These are phyloP conservation scores for Plebejus anna DNA, from an alignment of 2,888 invertebrate species.

Conservation along the genomic window DNA sequence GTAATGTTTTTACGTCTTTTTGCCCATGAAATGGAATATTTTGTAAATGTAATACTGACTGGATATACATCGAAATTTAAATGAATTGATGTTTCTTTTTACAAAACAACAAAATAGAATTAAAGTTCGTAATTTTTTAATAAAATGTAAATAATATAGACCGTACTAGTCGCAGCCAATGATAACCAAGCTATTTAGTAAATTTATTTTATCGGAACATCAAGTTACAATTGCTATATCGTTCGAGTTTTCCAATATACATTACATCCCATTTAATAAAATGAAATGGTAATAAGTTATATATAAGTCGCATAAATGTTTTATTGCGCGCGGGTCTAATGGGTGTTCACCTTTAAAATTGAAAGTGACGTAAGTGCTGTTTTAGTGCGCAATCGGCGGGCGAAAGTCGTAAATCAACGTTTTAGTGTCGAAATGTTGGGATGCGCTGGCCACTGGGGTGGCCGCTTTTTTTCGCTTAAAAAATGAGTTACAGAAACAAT, in stretches of 20 bases:
- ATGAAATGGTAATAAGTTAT: slow-evolving; percentile 30
- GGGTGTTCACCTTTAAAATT: slow-evolving; percentile 68
- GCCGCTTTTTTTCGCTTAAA: slow-evolving; percentile 63
- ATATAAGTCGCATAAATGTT: slow-evolving; percentile 39
- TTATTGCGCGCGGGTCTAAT: slow-evolving; percentile 58
- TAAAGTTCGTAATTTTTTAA: no score
- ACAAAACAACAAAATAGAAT: no score
- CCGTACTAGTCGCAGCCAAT: not conserved
- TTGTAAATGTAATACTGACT: not conserved
- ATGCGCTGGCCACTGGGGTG: slow-evolving; percentile 77
- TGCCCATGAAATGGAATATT: not conserved
- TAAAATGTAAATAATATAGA: no score
- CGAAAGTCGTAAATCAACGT: slow-evolving; percentile 77
- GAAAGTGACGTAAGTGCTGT: slow-evolving; percentile 79
- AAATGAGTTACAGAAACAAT: slow-evolving; percentile 65
- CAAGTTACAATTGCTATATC: not conserved
- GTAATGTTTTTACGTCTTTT: not conserved
- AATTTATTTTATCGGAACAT: slow-evolving; percentile 6
- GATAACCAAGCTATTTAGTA: not conserved
- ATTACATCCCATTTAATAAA: slow-evolving; percentile 32
- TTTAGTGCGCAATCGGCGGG: slow-evolving; percentile 78
- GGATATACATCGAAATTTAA: no score
- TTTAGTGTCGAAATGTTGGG: slow-evolving; percentile 79
- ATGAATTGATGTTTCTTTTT: no score
- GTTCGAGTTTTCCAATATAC: not conserved